Percentiles rank a stretch among this genome's conserved stretches.
Evolutionary conservation across 37 sponge, comb jelly and placozoan species (phyloP).

Genomic region (Tethya wilhelma): DNA sequence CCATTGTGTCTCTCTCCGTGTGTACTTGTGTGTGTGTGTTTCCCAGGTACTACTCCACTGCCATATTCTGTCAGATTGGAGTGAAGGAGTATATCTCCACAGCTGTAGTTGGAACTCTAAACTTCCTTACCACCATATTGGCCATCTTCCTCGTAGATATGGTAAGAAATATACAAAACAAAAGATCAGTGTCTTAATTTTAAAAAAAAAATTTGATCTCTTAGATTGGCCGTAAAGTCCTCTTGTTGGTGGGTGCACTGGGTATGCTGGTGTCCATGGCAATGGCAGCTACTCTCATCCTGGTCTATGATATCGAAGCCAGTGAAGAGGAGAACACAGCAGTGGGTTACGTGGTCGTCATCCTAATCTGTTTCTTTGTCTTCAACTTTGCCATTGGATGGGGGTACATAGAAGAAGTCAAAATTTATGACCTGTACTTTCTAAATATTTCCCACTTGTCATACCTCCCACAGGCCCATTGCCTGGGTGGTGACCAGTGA

Average conservation of each 20-base stretch:
- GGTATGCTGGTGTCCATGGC: constrained; percentile 63
- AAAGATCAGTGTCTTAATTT: not conserved
- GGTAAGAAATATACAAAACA: constrained; percentile 11
- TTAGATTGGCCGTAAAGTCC: constrained; percentile 72
- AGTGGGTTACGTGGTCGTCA: constrained; percentile 49
- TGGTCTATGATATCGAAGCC: constrained; percentile 4
- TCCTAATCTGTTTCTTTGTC: constrained; percentile 70
- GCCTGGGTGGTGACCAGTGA: constrained; percentile 88
- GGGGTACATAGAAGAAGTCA: no score
- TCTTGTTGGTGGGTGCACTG: constrained; percentile 58
- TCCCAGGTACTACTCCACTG: constrained; percentile 80
- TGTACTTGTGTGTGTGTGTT: not conserved
- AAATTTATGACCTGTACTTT: not conserved
- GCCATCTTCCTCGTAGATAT: constrained; percentile 70
- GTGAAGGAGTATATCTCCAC: constrained; percentile 63
- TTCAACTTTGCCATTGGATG: constrained; percentile 81
- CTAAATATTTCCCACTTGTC: not conserved
- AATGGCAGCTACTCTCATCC: constrained; percentile 42
- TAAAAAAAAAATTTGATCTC: not conserved
- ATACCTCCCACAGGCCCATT: constrained; percentile 28
- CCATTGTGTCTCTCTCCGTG: not conserved
- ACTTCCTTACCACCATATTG: constrained; percentile 73
- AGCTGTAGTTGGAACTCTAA: constrained; percentile 69
- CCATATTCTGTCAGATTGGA: constrained; percentile 53
- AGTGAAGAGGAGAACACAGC: constrained; percentile 24